Conservation (phyloP, 2,113 vertebrate genomes). For the Argyrosomus japonicus region DNA sequence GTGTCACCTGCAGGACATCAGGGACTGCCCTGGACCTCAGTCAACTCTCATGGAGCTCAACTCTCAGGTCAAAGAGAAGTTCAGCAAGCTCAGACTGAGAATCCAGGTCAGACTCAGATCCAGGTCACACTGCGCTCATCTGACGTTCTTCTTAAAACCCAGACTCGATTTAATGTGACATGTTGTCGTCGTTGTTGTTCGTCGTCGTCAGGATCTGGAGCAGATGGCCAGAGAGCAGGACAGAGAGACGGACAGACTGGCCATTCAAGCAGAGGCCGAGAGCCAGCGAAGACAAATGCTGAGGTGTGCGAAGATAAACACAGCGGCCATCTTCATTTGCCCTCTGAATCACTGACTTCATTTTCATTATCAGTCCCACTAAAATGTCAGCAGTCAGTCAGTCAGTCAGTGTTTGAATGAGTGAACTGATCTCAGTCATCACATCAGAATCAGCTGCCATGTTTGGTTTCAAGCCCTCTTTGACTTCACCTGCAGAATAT, state of each 20-base stretch:
- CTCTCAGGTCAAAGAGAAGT: conserved; percentile 91
- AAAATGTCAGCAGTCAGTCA: neutral
- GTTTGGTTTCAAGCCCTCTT: neutral
- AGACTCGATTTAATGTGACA: neutral
- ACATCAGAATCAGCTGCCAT: neutral
- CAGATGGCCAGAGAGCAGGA: conserved; percentile 94
- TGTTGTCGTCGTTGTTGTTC: neutral
- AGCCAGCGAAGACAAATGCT: conserved; percentile 93
- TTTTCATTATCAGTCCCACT: neutral
- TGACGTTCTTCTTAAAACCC: neutral
- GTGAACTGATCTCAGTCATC: neutral
- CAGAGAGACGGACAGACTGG: conserved; percentile 89
- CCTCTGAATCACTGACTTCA: neutral
- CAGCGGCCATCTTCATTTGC: neutral
- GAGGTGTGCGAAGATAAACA: conserved; percentile 81
- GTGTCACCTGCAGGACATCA: conserved; percentile 77
- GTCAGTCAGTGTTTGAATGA: neutral
- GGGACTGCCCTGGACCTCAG: conserved; percentile 89
- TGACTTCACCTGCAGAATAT: neutral
- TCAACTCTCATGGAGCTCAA: conserved; percentile 88
- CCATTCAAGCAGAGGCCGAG: conserved; percentile 89
- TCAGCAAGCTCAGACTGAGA: conserved; percentile 87
- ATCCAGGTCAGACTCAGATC: conserved; percentile 89
- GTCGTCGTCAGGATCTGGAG: conserved; percentile 88
- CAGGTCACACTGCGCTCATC: neutral